phyloP scores from a whole-genome alignment of 2,888 invertebrate species.

The Netelia fuscicornis region DNA sequence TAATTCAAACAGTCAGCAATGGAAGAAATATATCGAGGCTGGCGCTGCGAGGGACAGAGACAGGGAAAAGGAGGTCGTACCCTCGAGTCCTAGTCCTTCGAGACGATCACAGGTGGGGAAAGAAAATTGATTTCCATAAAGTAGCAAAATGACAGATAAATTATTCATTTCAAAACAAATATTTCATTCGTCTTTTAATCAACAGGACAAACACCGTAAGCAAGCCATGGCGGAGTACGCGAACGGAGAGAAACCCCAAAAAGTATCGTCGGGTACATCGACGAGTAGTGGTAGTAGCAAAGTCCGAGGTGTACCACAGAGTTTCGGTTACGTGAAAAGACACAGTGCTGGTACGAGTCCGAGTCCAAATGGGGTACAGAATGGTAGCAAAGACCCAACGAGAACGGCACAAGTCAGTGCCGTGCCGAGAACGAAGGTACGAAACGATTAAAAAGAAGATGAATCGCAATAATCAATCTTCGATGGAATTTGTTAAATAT shows the following conservation, averaged over 20 bases:
- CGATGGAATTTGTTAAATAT: background rate
- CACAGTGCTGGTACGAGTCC: constrained; percentile 86
- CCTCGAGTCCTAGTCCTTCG: constrained; percentile 83
- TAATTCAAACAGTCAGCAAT: constrained; percentile 84
- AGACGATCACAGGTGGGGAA: constrained; percentile 81
- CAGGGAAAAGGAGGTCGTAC: constrained; percentile 81
- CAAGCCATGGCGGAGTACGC: constrained; percentile 83
- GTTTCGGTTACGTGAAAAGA: constrained; percentile 94
- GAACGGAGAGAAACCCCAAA: constrained; percentile 82
- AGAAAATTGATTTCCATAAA: constrained; percentile 16
- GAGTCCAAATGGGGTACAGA: constrained; percentile 84
- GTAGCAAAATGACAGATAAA: background rate
- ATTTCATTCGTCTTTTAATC: constrained; percentile 4
- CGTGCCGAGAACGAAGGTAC: constrained; percentile 92
- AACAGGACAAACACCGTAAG: constrained; percentile 81
- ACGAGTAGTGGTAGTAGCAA: constrained; percentile 86
- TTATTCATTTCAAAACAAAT: background rate
- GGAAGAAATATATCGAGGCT: constrained; percentile 85
- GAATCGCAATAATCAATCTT: constrained; percentile 7
- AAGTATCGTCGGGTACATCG: constrained; percentile 82
- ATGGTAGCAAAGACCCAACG: constrained; percentile 83
- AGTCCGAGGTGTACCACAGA: constrained; percentile 91
- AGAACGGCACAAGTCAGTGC: constrained; percentile 94
- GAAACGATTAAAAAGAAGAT: background rate
- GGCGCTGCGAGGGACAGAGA: constrained; percentile 82